A percentile compares a stretch with the other conserved stretches of the same genome.
Conservation (phyloP, 2,113 vertebrate genomes). For the Rhegmatorhina hoffmannsi region DNA sequence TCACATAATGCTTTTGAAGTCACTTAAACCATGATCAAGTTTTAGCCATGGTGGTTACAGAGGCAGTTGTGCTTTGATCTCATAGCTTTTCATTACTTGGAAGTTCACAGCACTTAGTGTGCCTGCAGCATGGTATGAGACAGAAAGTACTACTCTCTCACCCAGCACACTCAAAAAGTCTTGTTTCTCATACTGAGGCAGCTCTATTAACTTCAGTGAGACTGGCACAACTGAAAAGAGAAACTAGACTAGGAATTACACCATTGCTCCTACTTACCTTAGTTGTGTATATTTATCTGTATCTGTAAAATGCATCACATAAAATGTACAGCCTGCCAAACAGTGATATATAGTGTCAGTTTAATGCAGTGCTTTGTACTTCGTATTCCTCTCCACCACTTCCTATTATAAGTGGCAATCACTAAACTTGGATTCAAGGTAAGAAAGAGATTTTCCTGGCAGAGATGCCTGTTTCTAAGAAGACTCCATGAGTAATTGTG, state of each 20-base stretch:
- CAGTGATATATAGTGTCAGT: background rate
- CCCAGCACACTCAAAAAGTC: background rate
- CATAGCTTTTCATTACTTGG: background rate
- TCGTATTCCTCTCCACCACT: background rate
- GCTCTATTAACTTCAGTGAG: background rate
- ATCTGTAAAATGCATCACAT: background rate
- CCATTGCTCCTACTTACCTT: background rate
- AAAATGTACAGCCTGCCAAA: constrained; percentile 26
- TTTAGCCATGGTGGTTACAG: constrained; percentile 2
- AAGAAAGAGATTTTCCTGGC: constrained; percentile 40
- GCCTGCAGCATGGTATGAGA: background rate
- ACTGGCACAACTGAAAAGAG: background rate
- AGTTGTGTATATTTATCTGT: constrained; percentile 1
- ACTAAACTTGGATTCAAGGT: constrained; percentile 19
- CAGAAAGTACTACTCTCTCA: background rate
- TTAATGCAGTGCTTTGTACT: constrained; percentile 15
- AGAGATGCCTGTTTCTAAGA: background rate
- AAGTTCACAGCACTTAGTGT: constrained; percentile 13
- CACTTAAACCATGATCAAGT: background rate
- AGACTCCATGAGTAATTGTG: constrained; percentile 44
- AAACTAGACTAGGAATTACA: background rate
- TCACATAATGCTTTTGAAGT: constrained; percentile 31
- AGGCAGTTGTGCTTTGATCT: constrained; percentile 48
- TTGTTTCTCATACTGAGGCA: background rate
- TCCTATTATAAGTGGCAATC: constrained; percentile 27